These are phyloP conservation scores for Carlito syrichta DNA, from an alignment of 2,113 vertebrate genomes.

Conservation along the genomic window DNA sequence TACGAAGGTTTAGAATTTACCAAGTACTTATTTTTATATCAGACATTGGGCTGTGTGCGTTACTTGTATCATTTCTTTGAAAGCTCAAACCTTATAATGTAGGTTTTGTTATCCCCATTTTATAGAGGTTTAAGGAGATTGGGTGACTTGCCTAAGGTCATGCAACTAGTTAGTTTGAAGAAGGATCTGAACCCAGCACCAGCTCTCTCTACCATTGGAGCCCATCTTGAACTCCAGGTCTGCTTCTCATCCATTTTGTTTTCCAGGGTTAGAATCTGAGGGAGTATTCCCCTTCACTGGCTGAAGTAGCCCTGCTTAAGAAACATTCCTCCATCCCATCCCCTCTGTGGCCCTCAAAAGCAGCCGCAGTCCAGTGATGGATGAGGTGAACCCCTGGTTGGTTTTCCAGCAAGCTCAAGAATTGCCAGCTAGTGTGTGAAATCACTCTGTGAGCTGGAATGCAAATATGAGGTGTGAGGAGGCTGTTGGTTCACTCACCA, in stretches of 20 bases:
- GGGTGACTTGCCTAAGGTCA: background rate
- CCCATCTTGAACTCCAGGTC: background rate
- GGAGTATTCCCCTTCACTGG: background rate
- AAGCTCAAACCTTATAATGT: background rate
- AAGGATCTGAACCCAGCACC: background rate
- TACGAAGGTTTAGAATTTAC: background rate
- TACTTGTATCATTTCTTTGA: background rate
- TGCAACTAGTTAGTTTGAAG: background rate
- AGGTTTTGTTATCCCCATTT: background rate
- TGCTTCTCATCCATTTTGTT: background rate
- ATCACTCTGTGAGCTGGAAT: background rate
- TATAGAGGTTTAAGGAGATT: background rate
- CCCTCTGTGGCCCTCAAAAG: background rate
- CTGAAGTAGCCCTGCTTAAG: background rate
- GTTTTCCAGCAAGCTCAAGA: slow-evolving; percentile 20
- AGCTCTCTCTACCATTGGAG: background rate
- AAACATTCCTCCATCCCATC: background rate
- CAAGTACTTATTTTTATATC: background rate
- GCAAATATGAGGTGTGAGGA: background rate
- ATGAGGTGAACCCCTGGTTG: slow-evolving; percentile 46
- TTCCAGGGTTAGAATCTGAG: background rate
- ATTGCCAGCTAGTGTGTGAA: slow-evolving; percentile 43
- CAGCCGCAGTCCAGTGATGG: background rate
- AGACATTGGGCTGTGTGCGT: background rate
- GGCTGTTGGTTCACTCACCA: background rate